Evolutionary conservation across 2,797 vertebrate genomes (phyloP).

Genomic region (Semotilus atromaculatus): DNA sequence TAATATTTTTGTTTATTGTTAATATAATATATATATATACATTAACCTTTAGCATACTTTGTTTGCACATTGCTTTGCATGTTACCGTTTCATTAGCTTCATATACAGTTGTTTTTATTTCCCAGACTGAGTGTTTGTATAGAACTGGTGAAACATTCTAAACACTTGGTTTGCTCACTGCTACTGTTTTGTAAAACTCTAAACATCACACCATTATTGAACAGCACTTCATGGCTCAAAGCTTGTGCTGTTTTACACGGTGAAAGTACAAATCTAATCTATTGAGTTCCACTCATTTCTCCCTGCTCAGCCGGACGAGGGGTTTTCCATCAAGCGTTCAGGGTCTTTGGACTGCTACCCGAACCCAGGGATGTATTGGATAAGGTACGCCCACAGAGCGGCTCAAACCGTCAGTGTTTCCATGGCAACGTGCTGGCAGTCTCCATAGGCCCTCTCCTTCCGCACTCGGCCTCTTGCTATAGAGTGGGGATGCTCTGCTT

Average conservation of each 20-base stretch:
- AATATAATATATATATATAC: no score
- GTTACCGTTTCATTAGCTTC: constrained; percentile 5
- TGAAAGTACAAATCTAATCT: constrained; percentile 78
- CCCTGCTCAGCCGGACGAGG: constrained; percentile 94
- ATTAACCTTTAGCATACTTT: background rate
- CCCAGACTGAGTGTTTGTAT: constrained; percentile 10
- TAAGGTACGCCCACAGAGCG: constrained; percentile 93
- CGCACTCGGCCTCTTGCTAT: constrained; percentile 17
- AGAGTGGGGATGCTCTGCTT: constrained; percentile 83
- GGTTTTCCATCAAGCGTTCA: constrained; percentile 98
- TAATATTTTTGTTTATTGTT: background rate
- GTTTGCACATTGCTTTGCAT: constrained; percentile 22
- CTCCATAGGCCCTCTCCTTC: constrained; percentile 80
- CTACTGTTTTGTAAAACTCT: background rate
- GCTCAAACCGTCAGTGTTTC: constrained; percentile 87
- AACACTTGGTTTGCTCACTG: background rate
- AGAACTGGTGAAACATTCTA: background rate
- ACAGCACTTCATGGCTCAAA: constrained; percentile 30
- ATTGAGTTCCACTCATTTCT: constrained; percentile 92
- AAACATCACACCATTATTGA: background rate
- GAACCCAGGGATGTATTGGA: constrained; percentile 97
- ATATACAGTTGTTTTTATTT: background rate
- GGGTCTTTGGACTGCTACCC: constrained; percentile 98
- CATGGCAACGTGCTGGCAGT: constrained; percentile 96
- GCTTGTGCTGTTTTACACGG: constrained; percentile 30